Percentiles rank a stretch among this genome's conserved stretches.
Conservation (phyloP, 1,140 invertebrate genomes). For the Aphelenchoides avenae region DNA sequence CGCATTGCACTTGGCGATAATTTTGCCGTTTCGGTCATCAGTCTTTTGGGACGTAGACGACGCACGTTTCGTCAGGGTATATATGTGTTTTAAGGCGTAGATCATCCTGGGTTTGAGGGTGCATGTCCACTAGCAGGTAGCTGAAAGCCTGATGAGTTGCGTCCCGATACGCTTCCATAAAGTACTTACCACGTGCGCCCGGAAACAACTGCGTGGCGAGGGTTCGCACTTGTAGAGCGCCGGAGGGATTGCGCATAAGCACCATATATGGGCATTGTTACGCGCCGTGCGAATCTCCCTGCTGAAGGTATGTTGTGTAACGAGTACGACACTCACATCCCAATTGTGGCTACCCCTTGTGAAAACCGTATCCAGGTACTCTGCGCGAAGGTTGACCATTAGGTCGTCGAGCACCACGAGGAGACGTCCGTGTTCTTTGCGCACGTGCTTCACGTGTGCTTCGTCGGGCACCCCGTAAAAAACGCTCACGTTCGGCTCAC, state of each 20-base stretch:
- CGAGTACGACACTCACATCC: conserved; percentile 4
- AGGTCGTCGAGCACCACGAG: conserved; percentile 16
- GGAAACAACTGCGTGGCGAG: conserved; percentile 5
- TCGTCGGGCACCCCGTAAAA: conserved; percentile 11
- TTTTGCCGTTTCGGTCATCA: background rate
- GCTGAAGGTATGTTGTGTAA: conserved; percentile 10
- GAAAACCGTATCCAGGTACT: conserved; percentile 7
- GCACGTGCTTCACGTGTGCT: background rate
- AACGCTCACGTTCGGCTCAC: too few species aligned
- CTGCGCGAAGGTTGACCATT: background rate
- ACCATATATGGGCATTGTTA: conserved; percentile 10
- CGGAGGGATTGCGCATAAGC: conserved; percentile 1
- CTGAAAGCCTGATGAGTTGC: conserved; percentile 11
- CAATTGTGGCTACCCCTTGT: conserved; percentile 14
- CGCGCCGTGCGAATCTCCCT: conserved; percentile 4
- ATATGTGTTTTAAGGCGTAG: conserved; percentile 12
- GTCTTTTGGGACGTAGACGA: conserved; percentile 18
- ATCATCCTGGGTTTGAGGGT: conserved; percentile 18
- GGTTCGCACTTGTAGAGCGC: conserved; percentile 5
- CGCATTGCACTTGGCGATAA: too few species aligned
- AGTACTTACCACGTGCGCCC: conserved; percentile 19
- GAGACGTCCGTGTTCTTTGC: conserved; percentile 1
- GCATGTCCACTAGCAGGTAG: conserved; percentile 20
- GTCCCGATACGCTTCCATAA: conserved; percentile 19
- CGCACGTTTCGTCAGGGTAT: conserved; percentile 15